Conservation (phyloP, 2,113 vertebrate genomes). For the Piaya cayana region DNA sequence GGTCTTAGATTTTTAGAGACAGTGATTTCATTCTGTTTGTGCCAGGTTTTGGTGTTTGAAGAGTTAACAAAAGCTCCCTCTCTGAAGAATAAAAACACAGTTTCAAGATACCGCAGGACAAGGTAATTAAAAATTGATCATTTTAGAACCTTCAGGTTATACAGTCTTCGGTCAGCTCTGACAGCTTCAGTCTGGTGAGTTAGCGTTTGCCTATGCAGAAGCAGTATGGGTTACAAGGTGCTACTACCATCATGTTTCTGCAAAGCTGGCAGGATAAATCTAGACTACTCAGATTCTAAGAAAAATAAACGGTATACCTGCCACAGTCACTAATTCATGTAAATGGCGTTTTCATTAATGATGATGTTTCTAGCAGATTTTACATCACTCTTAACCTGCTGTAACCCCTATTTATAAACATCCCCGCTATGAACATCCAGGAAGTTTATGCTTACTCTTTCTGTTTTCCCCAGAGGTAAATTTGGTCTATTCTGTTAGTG, state of each 20-base stretch:
- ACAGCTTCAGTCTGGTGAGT: not conserved
- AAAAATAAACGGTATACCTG: not conserved
- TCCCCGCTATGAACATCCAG: not conserved
- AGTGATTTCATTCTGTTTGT: slow-evolving; percentile 23
- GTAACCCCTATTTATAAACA: not conserved
- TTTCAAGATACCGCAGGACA: not conserved
- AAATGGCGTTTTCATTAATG: not conserved
- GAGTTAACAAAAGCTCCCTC: slow-evolving; percentile 20
- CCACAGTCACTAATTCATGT: not conserved
- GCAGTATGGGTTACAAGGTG: not conserved
- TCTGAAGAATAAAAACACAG: not conserved
- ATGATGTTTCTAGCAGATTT: not conserved
- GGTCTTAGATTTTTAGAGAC: not conserved
- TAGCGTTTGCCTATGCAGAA: not conserved
- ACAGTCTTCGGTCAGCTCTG: not conserved
- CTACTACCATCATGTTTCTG: not conserved
- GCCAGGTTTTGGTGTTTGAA: slow-evolving; percentile 34
- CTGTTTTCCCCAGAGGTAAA: not conserved
- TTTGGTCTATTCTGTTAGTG: not conserved
- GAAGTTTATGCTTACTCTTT: not conserved
- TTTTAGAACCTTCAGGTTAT: not conserved
- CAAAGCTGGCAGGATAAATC: not conserved
- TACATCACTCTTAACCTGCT: not conserved
- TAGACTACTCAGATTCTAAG: not conserved
- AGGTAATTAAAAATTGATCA: not conserved